Percentiles rank a stretch among this genome's conserved stretches.
Conservation (phyloP, 2,113 vertebrate genomes). For the Heterocephalus glaber region DNA sequence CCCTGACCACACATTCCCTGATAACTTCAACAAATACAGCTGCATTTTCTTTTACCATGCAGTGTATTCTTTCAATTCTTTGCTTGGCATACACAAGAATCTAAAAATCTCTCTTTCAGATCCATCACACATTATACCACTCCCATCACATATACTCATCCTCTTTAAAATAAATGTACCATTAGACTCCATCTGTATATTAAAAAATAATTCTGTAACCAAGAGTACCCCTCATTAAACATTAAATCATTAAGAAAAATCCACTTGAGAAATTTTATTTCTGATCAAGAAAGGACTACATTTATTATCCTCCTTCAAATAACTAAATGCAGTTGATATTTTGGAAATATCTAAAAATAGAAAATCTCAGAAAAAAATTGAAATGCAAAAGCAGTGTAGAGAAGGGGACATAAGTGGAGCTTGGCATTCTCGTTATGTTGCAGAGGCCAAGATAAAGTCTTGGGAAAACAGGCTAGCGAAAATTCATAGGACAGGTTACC, state of each 20-base stretch:
- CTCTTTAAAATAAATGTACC: slow-evolving; percentile 25
- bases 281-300: neutral
- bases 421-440: neutral
- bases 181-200: neutral
- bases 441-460: neutral
- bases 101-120: neutral
- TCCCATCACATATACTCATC: neutral
- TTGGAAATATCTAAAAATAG: neutral
- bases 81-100: neutral
- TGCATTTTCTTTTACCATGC: too few relatives aligned
- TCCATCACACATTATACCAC: neutral
- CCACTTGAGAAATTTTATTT: neutral
- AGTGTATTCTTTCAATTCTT: neutral
- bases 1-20: too few relatives aligned
- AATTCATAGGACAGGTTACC: neutral
- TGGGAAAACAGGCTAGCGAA: neutral
- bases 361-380: neutral
- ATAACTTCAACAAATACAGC: too few relatives aligned
- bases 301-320: neutral
- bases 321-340: neutral
- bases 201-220: neutral
- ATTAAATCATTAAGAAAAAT: slow-evolving; percentile 14
- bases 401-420: neutral
- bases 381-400: neutral
- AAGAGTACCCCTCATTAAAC: neutral